Evolutionary conservation across 2,888 invertebrate species (phyloP).

Genomic region (Pseudococcus viburni): DNA sequence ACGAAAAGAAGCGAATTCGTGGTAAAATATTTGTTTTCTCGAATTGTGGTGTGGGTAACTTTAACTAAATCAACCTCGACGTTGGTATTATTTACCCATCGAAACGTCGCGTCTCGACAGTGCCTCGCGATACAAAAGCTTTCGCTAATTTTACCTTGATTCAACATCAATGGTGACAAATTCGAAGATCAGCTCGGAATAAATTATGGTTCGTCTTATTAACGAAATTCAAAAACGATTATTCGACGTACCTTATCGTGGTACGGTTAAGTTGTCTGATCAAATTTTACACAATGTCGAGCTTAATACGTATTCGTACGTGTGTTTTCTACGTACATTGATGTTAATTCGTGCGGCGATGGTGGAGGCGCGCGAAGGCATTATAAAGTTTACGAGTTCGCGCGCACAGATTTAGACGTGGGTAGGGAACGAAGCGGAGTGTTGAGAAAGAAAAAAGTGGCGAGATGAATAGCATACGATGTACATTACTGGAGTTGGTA

Average conservation of each 20-base stretch:
- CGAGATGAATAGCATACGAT: background rate
- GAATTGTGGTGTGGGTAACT: background rate
- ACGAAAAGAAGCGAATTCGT: background rate
- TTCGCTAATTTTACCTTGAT: background rate
- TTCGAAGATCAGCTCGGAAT: conserved; percentile 10
- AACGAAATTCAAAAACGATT: conserved; percentile 3
- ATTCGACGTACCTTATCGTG: background rate
- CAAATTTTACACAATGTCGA: background rate
- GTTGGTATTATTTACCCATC: background rate
- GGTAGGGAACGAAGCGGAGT: background rate
- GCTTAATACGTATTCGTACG: background rate
- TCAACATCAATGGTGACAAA: conserved; percentile 31
- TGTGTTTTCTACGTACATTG: background rate
- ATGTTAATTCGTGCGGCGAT: background rate
- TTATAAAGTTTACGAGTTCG: conserved; percentile 18
- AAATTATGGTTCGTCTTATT: background rate
- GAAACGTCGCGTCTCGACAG: background rate
- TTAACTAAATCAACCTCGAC: background rate
- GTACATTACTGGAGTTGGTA: background rate
- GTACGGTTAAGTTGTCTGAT: background rate
- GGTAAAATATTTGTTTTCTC: background rate
- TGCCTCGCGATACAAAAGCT: background rate
- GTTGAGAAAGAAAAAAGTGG: background rate
- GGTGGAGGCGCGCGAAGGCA: background rate
- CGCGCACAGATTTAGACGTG: background rate